Evolutionary conservation across 2,797 vertebrate genomes (phyloP), one percentile per base, ranked within the genome.

Genomic region (Gymnoscopelus microlampas): DNA sequence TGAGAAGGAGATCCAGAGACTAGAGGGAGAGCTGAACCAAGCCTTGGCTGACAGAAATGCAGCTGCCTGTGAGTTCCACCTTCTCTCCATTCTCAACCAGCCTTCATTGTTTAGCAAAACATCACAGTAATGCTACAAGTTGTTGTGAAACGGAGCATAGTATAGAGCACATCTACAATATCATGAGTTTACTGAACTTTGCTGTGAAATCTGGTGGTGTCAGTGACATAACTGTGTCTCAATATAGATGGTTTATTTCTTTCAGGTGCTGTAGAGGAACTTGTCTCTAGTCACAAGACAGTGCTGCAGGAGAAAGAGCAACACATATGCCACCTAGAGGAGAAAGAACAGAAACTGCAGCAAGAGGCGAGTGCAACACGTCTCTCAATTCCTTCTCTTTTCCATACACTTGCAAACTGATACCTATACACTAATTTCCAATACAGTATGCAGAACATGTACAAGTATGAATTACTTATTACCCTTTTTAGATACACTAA

Each of bases 41-140:
- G 89, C 95, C 64, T 92, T 79, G 78, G 61, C 88, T 23, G 95
- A 95, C 87, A 93, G 94, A 65, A 90, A 91, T 11, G 81, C 91
- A 24, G 89, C 88, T 50, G 91, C 93, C 77, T 56, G 96, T 97
- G 82, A 93, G 95, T 91, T 10, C 4, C 23, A 29, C 24, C 2
- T 29, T 35, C 13, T 3, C 29, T 4, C 35, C 29, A 15, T 3
- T 8, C 6, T 50, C 3, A n/a, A 5, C 47, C 32, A n/a, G 6
- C 3, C 32, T 15, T 44, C 7, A 15, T 9, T 60, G 9, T 44
- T 39, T 47, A 32, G 53, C 24, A 5, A 19, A 23, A 19, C 39
- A 23, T 15, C 12, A 12, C 12, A 14, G 9, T 50, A 50, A n/a
- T 50, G 11, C 11, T 50, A 29, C 26, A 29, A 50, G 10, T 50